Conservation (phyloP, 2,797 vertebrate genomes). For the Kryptopterus vitreolus region DNA sequence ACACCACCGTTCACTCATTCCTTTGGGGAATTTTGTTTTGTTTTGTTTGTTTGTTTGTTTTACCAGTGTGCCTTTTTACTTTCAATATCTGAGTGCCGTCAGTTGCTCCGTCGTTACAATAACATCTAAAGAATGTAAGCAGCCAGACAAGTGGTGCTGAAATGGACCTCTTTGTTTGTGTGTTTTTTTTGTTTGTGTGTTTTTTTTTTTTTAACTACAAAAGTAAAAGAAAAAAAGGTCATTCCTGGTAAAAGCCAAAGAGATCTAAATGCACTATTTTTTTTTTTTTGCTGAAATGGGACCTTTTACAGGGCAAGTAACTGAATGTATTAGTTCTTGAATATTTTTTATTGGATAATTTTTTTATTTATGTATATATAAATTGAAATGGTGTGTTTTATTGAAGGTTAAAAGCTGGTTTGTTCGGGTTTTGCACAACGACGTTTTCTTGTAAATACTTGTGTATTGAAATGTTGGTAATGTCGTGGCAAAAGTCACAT, state of each 20-base stretch:
- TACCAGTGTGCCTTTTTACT: slow-evolving; percentile 25
- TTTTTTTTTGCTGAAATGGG: not conserved
- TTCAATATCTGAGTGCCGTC: slow-evolving; percentile 19
- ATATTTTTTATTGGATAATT: not conserved
- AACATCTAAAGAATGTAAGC: slow-evolving; percentile 1
- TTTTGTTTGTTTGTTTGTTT: not conserved
- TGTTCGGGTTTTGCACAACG: slow-evolving; percentile 53
- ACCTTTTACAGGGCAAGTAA: not conserved
- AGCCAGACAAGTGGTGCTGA: not conserved
- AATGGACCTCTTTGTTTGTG: not conserved
- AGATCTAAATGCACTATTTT: not conserved
- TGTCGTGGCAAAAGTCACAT: slow-evolving; percentile 56
- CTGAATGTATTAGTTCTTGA: slow-evolving; percentile 7
- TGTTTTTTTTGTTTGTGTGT: not conserved
- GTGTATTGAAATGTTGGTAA: slow-evolving; percentile 52
- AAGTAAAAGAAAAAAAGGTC: not conserved
- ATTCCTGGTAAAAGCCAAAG: slow-evolving; percentile 22
- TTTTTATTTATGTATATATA: not conserved
- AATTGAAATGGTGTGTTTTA: not conserved
- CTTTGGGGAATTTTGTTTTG: slow-evolving; percentile 17
- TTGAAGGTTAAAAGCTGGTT: slow-evolving; percentile 40
- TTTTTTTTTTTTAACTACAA: slow-evolving; percentile 7
- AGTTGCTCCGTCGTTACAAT: not conserved
- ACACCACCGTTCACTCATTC: slow-evolving; percentile 27
- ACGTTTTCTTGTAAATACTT: slow-evolving; percentile 55